Conservation (phyloP, 2,888 invertebrate genomes). For the Diogma glabrata region DNA sequence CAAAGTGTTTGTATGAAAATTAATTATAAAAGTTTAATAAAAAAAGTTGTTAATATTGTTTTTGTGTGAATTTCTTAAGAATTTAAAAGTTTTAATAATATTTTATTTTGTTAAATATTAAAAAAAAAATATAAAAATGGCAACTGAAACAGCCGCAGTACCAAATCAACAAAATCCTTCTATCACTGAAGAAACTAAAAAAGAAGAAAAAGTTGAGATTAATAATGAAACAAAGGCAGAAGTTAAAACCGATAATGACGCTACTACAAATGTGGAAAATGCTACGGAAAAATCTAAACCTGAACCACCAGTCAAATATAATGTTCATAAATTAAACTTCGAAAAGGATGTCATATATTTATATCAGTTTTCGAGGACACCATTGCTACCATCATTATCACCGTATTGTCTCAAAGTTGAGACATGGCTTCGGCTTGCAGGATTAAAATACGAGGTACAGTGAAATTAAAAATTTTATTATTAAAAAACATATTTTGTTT, state of each 20-base stretch:
- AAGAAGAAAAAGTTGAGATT: slow-evolving; percentile 36
- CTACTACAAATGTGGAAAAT: slow-evolving; percentile 35
- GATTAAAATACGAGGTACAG: slow-evolving; percentile 82
- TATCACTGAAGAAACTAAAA: slow-evolving; percentile 35
- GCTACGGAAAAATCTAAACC: slow-evolving; percentile 41
- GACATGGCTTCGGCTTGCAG: slow-evolving; percentile 86
- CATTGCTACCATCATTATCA: slow-evolving; percentile 78
- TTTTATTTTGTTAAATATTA: slow-evolving; percentile 1
- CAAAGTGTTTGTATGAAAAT: slow-evolving; percentile 15
- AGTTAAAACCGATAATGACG: slow-evolving; percentile 18
- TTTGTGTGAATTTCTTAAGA: background rate
- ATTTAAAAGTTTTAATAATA: background rate
- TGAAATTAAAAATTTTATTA: background rate
- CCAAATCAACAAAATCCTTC: slow-evolving; percentile 49
- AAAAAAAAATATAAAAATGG: slow-evolving; percentile 43
- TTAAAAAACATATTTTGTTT: background rate
- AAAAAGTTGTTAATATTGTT: background rate
- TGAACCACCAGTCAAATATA: slow-evolving; percentile 58
- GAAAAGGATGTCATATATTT: slow-evolving; percentile 89
- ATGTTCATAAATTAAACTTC: slow-evolving; percentile 77
- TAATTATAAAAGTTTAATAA: background rate
- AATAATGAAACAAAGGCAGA: slow-evolving; percentile 33
- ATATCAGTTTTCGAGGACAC: slow-evolving; percentile 87
- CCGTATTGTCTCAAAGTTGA: slow-evolving; percentile 93
- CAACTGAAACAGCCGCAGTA: slow-evolving; percentile 69